phyloP scores from a whole-genome alignment of 2,888 invertebrate genomes.

The Gymnocheta viridis region DNA sequence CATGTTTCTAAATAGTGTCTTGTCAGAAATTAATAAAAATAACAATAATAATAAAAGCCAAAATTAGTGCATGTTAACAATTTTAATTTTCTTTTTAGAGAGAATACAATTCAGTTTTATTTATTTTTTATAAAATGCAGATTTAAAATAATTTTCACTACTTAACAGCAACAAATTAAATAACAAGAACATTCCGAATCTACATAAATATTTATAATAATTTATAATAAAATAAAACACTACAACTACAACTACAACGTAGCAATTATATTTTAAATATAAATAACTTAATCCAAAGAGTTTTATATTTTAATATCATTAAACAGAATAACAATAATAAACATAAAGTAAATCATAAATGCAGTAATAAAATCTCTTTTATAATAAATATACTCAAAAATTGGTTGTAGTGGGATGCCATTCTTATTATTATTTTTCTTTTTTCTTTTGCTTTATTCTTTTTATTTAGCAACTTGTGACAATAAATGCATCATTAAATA shows the following conservation, averaged over 20 bases:
- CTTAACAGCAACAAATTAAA: not conserved
- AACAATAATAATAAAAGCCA: not conserved
- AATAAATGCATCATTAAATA: not conserved
- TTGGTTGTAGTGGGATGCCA: conserved; percentile 79
- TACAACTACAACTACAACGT: conserved; percentile 39
- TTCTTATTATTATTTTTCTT: not conserved
- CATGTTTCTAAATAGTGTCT: conserved; percentile 40
- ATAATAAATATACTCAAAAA: conserved; percentile 75
- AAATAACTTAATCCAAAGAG: not conserved
- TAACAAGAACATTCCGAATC: no score
- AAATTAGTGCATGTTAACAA: conserved; percentile 51
- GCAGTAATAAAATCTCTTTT: not conserved
- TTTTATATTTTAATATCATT: not conserved
- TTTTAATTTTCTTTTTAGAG: not conserved
- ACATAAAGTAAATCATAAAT: not conserved
- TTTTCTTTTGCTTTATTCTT: not conserved
- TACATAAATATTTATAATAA: not conserved
- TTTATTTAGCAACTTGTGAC: not conserved
- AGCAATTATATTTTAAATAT: conserved; percentile 21
- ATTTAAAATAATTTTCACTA: not conserved
- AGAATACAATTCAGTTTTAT: not conserved
- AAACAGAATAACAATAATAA: not conserved
- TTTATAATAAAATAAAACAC: not conserved
- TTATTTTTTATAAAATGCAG: no score
- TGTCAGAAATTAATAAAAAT: conserved; percentile 17